These are phyloP conservation scores for Dicaeum eximium DNA, from an alignment of 2,113 vertebrate genomes.

Conservation along the genomic window DNA sequence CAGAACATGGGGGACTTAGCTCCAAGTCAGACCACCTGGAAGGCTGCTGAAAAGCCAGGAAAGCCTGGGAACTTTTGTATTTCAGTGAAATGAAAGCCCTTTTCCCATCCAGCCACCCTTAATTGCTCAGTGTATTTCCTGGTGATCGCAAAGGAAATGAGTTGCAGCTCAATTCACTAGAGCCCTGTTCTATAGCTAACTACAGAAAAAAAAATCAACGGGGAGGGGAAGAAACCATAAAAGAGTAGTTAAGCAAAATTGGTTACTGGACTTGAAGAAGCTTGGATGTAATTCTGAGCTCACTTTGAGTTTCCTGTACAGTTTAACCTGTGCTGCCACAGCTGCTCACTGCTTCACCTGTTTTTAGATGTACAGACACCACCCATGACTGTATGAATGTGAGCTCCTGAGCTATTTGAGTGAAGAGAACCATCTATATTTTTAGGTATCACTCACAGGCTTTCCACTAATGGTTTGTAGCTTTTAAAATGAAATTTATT, in stretches of 20 bases:
- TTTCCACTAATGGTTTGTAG: background rate
- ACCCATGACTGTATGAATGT: background rate
- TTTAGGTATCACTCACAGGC: background rate
- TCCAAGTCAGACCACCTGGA: slow-evolving; percentile 33
- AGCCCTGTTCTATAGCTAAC: background rate
- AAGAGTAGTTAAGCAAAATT: background rate
- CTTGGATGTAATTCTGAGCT: background rate
- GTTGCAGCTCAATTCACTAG: slow-evolving; percentile 37
- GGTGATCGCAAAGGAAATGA: slow-evolving; percentile 28
- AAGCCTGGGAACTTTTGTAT: slow-evolving; percentile 47
- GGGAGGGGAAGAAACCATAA: background rate
- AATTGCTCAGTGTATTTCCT: slow-evolving; percentile 40
- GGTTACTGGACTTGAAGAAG: background rate
- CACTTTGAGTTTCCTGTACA: background rate
- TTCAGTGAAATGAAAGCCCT: slow-evolving; percentile 31
- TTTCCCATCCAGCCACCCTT: slow-evolving; percentile 44
- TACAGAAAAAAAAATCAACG: background rate
- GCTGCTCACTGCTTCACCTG: background rate
- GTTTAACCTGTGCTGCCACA: background rate
- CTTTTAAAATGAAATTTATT: background rate
- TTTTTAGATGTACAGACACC: background rate
- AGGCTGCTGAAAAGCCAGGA: slow-evolving; percentile 53
- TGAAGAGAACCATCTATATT: background rate
- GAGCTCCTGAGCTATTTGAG: background rate
- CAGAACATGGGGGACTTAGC: background rate